Evolutionary conservation across 2,113 vertebrate species (phyloP), one percentile per base, ranked within the genome.

Genomic region (Turnix velox): DNA sequence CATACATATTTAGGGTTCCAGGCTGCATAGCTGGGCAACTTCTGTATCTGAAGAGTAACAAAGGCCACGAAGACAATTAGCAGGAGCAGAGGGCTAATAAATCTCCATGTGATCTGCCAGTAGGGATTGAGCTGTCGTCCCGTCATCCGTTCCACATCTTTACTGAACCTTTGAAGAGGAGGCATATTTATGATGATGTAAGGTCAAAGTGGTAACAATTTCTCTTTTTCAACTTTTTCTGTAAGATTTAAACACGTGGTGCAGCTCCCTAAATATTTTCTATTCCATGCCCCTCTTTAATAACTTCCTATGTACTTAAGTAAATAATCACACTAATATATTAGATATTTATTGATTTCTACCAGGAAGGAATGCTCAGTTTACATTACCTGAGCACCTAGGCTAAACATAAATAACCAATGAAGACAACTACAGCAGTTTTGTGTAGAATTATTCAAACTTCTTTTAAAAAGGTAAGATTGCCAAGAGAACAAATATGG

Each of bases 1-100:
- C 98, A 71, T 98, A 99, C 99, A 0, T 98, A 98, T 84, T 79
- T 85, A 48, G 98, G 98, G 72, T 99, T 97, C 99, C 99, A 99
- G 75, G 98, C 85, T 16, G 68, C 54, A 58, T 99, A 99, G 14
- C 77, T 94, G 9, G 98, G 97, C 0, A 96, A 79, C 18, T 66
- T 82, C 91, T 97, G 91, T 46, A 90, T 95, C 95, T 98, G 97
- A 39, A 98, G 27, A 14, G 28, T 13, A 31, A 98, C 45, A 14
- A 98, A 99, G 14, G 98, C 97, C 78, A 98, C 6, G 7, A 99
- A 93, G 79, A 99, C 96, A 22, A 83, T 81, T 40, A 98, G 45
- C 66, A 99, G 97, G 96, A 99, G 92, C 43, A 98, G 5, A 61
- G 99, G 99, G 68, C 98, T 99, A 91, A 99, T 95, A 12, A 98